Percentiles rank a stretch among this genome's conserved stretches.
Conservation (phyloP, 2,113 vertebrate species). For the Columba livia region DNA sequence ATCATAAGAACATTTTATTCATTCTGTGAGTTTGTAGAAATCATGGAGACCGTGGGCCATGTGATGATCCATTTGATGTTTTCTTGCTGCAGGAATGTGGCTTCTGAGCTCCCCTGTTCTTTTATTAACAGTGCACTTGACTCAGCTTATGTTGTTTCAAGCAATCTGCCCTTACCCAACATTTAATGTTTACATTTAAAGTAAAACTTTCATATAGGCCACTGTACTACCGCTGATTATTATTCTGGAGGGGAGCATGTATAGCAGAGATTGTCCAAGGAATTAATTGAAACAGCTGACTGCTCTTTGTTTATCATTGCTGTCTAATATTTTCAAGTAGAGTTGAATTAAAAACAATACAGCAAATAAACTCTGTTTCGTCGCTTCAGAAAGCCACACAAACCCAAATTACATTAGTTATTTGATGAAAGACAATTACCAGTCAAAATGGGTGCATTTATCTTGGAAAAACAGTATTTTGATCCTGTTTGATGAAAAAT, state of each 20-base stretch:
- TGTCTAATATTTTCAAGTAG: neutral
- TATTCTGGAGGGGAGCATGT: neutral
- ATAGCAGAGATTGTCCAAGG: neutral
- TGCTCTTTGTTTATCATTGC: neutral
- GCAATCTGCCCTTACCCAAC: neutral
- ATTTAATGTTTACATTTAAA: constrained; percentile 27
- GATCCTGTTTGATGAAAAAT: neutral
- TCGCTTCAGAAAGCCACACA: neutral
- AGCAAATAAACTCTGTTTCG: neutral
- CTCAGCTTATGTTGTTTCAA: neutral
- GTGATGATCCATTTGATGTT: neutral
- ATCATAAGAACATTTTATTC: neutral
- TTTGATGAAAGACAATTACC: neutral
- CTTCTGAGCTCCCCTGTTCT: neutral
- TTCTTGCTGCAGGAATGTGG: neutral
- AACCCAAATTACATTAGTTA: neutral
- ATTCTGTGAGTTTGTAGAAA: neutral
- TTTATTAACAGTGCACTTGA: constrained; percentile 12
- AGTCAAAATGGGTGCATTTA: neutral
- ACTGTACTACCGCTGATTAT: neutral
- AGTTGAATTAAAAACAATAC: neutral
- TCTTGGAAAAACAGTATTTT: neutral
- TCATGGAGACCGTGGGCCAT: neutral
- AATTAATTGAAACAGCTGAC: neutral
- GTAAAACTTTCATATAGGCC: neutral